These are phyloP conservation scores for Peribatodes rhomboidaria DNA, from an alignment of 2,888 invertebrate species.

Conservation along the genomic window DNA sequence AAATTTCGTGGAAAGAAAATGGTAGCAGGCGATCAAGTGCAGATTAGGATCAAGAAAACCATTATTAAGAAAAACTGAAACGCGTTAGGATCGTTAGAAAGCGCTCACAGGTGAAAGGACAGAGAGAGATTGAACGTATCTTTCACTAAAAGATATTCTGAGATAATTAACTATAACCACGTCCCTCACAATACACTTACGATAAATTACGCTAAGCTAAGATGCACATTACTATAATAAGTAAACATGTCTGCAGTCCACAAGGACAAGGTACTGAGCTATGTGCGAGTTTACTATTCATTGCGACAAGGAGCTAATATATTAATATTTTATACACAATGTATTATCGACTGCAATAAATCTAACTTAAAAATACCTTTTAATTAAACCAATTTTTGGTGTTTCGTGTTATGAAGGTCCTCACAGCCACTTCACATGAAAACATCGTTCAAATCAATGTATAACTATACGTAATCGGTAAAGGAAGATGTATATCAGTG, in stretches of 20 bases:
- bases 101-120: conserved; percentile 77
- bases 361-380: conserved; percentile 73
- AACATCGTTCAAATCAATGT: conserved; percentile 59
- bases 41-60: conserved; percentile 54
- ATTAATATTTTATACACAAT: conserved; percentile 63
- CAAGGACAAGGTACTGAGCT: conserved; percentile 78
- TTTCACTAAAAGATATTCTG: conserved; percentile 61
- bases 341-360: conserved; percentile 66
- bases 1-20: conserved; percentile 28
- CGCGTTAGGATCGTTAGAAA: conserved; percentile 78
- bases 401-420: conserved; percentile 73
- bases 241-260: conserved; percentile 74
- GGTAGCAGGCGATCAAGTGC: conserved; percentile 52
- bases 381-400: conserved; percentile 76
- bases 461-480: conserved; percentile 62
- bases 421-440: conserved; percentile 81
- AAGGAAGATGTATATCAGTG: conserved; percentile 56
- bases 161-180: conserved; percentile 71
- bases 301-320: conserved; percentile 63
- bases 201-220: conserved; percentile 83
- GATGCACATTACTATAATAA: conserved; percentile 80
- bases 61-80: conserved; percentile 64
- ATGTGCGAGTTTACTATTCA: conserved; percentile 72
- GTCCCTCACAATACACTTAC: conserved; percentile 82
- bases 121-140: conserved; percentile 63